A percentile compares a stretch with the other conserved stretches of the same genome.
Evolutionary conservation across 2,113 vertebrate genomes (phyloP).

Genomic region (Rhizomys pruinosus): DNA sequence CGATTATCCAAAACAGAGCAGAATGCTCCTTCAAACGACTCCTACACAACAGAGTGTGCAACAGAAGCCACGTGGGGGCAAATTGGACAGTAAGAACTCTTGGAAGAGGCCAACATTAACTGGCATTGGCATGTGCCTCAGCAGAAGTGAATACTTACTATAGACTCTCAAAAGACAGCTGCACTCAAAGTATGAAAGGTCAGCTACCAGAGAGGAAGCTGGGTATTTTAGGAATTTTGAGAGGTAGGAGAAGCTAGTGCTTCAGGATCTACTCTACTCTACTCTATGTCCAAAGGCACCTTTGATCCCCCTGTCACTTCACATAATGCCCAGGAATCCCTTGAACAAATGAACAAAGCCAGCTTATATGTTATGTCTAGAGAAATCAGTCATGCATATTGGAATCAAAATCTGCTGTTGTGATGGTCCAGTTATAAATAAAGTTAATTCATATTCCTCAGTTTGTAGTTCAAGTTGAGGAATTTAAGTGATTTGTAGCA

Average conservation of each 20-base stretch:
- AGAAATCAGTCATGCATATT: conserved; percentile 6
- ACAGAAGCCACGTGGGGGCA: conserved; percentile 70
- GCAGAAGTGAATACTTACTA: conserved; percentile 39
- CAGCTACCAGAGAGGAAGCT: neutral
- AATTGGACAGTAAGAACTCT: conserved; percentile 68
- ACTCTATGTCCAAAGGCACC: neutral
- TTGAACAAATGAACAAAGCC: conserved; percentile 12
- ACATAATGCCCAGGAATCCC: neutral
- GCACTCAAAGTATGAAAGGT: neutral
- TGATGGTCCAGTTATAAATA: conserved; percentile 3
- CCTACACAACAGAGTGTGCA: conserved; percentile 74
- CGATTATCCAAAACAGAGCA: conserved; percentile 62
- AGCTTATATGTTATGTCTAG: neutral
- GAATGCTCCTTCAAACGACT: conserved; percentile 67
- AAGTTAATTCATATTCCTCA: neutral
- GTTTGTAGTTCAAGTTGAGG: conserved; percentile 33
- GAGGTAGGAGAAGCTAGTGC: neutral
- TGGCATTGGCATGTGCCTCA: neutral
- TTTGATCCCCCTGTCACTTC: conserved; percentile 18
- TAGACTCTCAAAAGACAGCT: neutral
- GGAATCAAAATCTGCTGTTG: neutral
- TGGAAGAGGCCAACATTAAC: conserved; percentile 41
- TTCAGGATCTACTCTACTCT: neutral
- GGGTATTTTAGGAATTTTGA: neutral
- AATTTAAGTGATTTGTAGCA: conserved; percentile 1